Base-by-base conservation (phyloP, 2,888 invertebrate genomes). In the Salpingus planirostris region DNA sequence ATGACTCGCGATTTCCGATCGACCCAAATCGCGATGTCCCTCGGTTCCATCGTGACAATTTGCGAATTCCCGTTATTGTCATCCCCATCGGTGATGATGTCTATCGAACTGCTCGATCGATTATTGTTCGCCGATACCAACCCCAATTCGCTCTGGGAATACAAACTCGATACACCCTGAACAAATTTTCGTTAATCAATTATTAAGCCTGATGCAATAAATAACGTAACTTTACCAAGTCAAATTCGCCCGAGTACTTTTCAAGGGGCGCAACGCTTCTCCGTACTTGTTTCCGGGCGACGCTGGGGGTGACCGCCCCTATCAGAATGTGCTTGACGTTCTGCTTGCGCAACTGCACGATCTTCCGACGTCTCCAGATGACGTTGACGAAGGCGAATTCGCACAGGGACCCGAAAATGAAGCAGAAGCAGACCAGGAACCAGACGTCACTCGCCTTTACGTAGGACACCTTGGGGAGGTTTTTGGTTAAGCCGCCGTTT, bases 401-500 rank as follows among this genome's bases (percentile, higher is more conserved):
- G 11, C 14, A 74, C 62, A 68, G 83, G 7, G 87, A 86, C 10
- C 83, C 80, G 62, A 89, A 88, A 44, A 89, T 84, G 54, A 89
- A 88, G 26, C 80, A 78, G 2, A 80, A 83, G 54, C 88, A 88
- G 3, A 80, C 86, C 31, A 90, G 66, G 61, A 89, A 89, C 88
- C 89, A 90, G 39, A 89, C 82, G 63, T 90, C 89, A 40, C 87
- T 87, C 2, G 87, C 85, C 65, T 89, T 90, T 39, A 89, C 86
- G 54, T 89, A 89, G 2, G 88, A 88, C 11, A 89, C 89, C 63
- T 89, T 89, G 0, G 89, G 89, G 38, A 89, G 64, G 3, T 83
- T 85, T 62, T 86, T 87, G 27, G 82, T 84, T 50, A 87, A 82
- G 18, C 86, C 85, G 5, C 87, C 83, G 18, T 87, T 87, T 38